Evolutionary conservation across 2,113 vertebrate genomes (phyloP), one percentile per base, ranked within the genome.

Genomic region (Leptobrachium leishanense): DNA sequence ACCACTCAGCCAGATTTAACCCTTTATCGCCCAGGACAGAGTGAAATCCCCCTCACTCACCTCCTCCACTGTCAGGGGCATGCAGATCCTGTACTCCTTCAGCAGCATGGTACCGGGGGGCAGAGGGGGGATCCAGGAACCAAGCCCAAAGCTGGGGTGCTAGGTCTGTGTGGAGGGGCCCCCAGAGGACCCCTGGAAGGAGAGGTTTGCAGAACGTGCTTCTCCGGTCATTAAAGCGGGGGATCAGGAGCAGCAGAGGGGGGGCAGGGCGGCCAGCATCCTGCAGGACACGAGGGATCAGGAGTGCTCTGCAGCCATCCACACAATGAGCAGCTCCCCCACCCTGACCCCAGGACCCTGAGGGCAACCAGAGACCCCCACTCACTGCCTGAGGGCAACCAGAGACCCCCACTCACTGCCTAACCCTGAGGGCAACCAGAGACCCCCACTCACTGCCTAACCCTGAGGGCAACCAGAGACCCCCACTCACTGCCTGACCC

Each of bases 11-110:
- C 43, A 41, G 40, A 2, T 82, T 8, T 79, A 66, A 72, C 69
- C 59, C 68, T n/a, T 59, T 1, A 2, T 62, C 13, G 9, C 11
- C 55, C 13, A 2, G 40, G n/a, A 10, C 55, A 15, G 55, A 12
- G 55, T 59, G 11, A 54, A 31, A 6, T 54, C 50, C 50, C 6
- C 6, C 15, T 1, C 46, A 88, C 95, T 94, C 92, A 98, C 97
- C 95, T 98, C 97, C 81, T 97, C 96, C 75, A 98, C 97, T 57
- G 96, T 97, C 85, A 98, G 92, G 43, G 97, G 97, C 97, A 98
- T 98, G 84, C 96, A 98, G 94, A 98, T 98, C 91, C 97, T 92
- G 88, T 97, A 98, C 93, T 98, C 97, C 92, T 98, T 98, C 90
- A 97, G 91, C 92, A 97, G 92, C 96, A 98, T 97, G 94, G 89